Conservation (phyloP, 2,888 invertebrate species). For the Drosophila formosana region DNA sequence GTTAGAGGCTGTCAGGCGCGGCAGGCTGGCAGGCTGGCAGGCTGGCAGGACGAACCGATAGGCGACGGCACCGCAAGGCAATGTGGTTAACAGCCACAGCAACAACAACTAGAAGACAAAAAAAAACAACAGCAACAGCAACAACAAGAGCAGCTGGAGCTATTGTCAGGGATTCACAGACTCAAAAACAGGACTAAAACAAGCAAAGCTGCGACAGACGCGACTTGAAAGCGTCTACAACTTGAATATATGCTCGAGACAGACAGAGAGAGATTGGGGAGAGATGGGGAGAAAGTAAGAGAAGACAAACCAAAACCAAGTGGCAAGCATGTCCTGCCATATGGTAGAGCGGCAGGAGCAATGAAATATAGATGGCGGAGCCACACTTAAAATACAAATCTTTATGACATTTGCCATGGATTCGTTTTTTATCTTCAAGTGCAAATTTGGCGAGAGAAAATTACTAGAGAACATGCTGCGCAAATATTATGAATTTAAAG, state of each 20-base stretch:
- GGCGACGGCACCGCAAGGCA: constrained; percentile 61
- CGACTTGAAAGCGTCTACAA: not conserved
- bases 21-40: constrained; percentile 43
- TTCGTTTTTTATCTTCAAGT: not conserved
- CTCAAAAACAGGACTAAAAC: constrained; percentile 30
- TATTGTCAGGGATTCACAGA: constrained; percentile 42
- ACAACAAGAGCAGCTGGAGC: constrained; percentile 15
- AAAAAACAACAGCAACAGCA: constrained; percentile 5
- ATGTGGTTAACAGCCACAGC: constrained; percentile 60
- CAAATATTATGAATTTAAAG: not conserved
- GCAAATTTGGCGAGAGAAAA: not conserved
- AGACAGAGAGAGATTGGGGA: not conserved
- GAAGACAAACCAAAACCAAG: not conserved
- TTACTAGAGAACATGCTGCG: not conserved
- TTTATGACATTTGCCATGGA: not conserved
- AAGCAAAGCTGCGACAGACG: constrained; percentile 7
- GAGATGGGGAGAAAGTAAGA: not conserved
- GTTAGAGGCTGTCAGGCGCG: constrained; percentile 72
- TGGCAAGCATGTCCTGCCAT: constrained; percentile 3
- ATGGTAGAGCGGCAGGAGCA: not conserved
- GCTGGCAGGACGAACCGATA: constrained; percentile 29
- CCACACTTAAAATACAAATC: not conserved
- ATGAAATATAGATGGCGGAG: not conserved
- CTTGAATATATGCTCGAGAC: not conserved
- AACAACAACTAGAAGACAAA: constrained; percentile 3